phyloP scores from a whole-genome alignment of 2,797 vertebrate species.

The Danio albolineatus region DNA sequence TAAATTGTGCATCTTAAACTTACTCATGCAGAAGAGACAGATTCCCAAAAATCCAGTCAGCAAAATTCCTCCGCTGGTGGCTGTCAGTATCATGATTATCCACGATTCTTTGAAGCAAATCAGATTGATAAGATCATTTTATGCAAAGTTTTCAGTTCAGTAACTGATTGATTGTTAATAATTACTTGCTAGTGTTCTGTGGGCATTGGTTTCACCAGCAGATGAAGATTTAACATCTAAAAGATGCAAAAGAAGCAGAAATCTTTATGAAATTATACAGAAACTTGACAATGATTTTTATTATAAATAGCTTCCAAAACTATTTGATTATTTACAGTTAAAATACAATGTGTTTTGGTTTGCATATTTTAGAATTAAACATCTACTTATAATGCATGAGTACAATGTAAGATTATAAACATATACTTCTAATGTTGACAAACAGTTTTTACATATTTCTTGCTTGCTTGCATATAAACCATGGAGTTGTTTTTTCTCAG shows the following conservation, averaged over 20 bases:
- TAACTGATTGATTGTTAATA: not conserved
- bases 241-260: not conserved
- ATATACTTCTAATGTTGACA: not conserved
- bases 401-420: too few relatives aligned
- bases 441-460: not conserved
- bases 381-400: too few relatives aligned
- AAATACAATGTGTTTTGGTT: not conserved
- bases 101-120: not conserved
- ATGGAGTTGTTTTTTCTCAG: too few relatives aligned
- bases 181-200: not conserved
- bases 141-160: not conserved
- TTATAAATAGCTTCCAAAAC: too few relatives aligned
- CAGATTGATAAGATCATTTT: not conserved
- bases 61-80: not conserved
- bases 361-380: not conserved
- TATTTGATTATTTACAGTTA: not conserved
- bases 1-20: not conserved
- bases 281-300: too few relatives aligned
- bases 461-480: not conserved
- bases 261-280: too few relatives aligned
- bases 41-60: conserved; percentile 20
- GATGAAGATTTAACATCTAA: not conserved
- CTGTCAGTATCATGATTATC: not conserved
- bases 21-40: conserved; percentile 36
- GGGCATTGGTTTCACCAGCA: not conserved